Conservation (phyloP, 2,797 vertebrate genomes). For the Tragopan temminckii region DNA sequence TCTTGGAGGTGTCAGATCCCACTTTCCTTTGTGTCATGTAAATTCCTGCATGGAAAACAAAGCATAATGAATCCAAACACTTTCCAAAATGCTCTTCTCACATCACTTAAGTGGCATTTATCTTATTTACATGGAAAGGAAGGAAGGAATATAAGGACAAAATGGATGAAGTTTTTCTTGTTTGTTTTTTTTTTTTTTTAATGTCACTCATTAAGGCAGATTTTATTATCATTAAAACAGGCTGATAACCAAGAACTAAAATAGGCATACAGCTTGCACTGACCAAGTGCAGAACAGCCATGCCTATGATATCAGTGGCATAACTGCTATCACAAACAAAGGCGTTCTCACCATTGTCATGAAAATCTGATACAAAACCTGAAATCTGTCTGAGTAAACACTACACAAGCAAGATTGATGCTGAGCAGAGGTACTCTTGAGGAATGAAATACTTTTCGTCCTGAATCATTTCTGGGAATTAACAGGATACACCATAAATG, state of each 20-base stretch:
- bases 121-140: not conserved
- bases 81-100: conserved; percentile 41
- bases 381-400: not conserved
- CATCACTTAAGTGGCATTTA: conserved; percentile 8
- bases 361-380: conserved; percentile 13
- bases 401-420: not conserved
- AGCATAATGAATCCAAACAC: not conserved
- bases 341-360: not conserved
- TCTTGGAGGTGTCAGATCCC: not conserved
- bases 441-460: not conserved
- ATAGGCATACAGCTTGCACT: not conserved
- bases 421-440: not conserved
- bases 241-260: not conserved
- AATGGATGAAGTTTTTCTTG: not conserved
- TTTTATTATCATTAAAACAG: conserved; percentile 24
- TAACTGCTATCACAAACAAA: not conserved
- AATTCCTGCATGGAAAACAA: conserved; percentile 45
- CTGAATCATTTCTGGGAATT: not conserved
- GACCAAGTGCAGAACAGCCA: conserved; percentile 27
- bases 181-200: not conserved
- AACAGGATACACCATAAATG: not conserved
- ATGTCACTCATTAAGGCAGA: not conserved
- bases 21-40: conserved; percentile 14
- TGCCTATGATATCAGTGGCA: not conserved
- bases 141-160: conserved; percentile 17